Conservation (phyloP, 1,140 invertebrate species). For the Yoshiicerus persimilis region DNA sequence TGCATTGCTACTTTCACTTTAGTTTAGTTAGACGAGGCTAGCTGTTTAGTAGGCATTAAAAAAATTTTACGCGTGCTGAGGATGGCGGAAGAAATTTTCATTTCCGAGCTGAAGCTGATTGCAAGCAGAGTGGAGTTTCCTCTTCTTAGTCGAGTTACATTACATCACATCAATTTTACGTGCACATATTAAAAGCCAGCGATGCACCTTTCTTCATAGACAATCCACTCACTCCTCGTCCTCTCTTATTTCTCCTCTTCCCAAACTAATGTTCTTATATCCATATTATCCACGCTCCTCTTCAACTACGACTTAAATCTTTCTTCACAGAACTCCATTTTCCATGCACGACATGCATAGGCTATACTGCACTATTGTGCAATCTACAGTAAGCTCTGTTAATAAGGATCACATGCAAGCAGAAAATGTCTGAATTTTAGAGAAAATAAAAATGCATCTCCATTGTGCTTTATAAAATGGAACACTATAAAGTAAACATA, state of each 20-base stretch:
- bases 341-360: background rate
- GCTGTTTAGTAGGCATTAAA: conserved; percentile 35
- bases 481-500: no score
- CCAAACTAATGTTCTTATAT: no score
- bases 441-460: no score
- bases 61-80: conserved; percentile 21
- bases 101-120: background rate
- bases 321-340: background rate
- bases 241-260: no score
- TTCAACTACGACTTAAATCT: no score
- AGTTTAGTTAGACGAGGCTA: background rate
- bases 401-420: no score
- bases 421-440: no score
- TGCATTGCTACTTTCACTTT: background rate
- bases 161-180: conserved; percentile 17
- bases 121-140: background rate
- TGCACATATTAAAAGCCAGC: background rate
- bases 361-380: background rate
- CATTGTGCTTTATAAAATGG: no score
- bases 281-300: no score
- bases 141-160: conserved; percentile 15
- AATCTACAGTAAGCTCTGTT: no score
- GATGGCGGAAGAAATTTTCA: conserved; percentile 18
- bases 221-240: no score
- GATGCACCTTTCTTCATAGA: background rate